Base-by-base conservation (phyloP, 2,113 vertebrate genomes). In the Serinus canaria region DNA sequence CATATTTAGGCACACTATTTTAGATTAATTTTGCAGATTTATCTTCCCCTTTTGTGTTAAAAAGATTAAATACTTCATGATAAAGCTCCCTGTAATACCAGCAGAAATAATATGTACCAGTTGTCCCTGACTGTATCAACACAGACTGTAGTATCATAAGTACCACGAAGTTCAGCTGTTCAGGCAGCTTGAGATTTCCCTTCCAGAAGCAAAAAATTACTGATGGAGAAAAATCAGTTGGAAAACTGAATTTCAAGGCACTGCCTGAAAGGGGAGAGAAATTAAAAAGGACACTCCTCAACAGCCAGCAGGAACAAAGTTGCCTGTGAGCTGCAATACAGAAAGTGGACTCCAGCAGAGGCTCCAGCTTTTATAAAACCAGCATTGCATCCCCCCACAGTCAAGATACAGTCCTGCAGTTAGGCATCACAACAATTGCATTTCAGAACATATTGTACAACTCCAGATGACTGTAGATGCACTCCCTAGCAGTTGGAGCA, bases 331-430 rank as follows among this genome's bases (percentile, higher is more conserved):
- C 5, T 3, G 10, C 15, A 33, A 35, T 6, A 46, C 7, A 3
- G 31, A 11, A 75, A 49, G 14, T 4, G 44, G 58, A 19, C 28
- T 41, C 58, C 31, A 62, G 46, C 43, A 43, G 53, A 56, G 25
- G 30, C 41, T 43, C 41, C 6, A 55, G 13, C 13, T 43, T 30
- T 18, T 14, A 44, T 9, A 85, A 68, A 87, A 75, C 9, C 35
- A 41, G 3, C 1, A 0, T 37, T 30, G 49, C 25, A 30, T 31
- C 33, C 35, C 27, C 20, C 30, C 2, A 0, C 12, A 20, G 46
- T 20, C 87, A 37, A 81, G 46, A 80, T 17, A 16, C 35, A 66
- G 22, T n/a, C 30, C 69, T 59, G n/a, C 0, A 1, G 17, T 44
- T 33, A 15, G 30, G 50, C 33, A 81, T n/a, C 30, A 67, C 27